Evolutionary conservation across 2,888 invertebrate species (phyloP), one percentile per base, ranked within the genome.

Genomic region (Latrodectus elegans): DNA sequence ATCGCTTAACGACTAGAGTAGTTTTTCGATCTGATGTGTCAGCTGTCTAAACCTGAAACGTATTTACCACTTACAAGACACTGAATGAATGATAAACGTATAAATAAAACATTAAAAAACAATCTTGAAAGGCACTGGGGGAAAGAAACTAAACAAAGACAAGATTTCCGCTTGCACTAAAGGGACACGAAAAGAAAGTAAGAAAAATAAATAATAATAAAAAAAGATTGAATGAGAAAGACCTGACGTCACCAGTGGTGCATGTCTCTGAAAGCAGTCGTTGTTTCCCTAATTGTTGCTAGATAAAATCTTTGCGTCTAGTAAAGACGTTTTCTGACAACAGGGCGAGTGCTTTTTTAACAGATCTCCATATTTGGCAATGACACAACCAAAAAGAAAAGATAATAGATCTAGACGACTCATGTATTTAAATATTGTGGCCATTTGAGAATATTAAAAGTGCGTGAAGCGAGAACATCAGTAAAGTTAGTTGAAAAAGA

Each of bases 1-100:
- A 84, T 84, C 53, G 78, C 68, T 67, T 84, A 73, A 78, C 78
- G 72, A 84, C 76, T 72, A 67, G 82, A 53, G 68, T 74, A 68
- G 55, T 51, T 67, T 74, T 55, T 65, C 68, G 38, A 26, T 84
- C 78, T 55, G 74, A 84, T 84, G 72, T 73, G 67, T 78, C 73
- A 84, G 65, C 84, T 84, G 84, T 78, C 77, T 78, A 67, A 84
- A 78, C 65, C 38, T 38, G 38, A 38, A 38, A 38, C 67, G 84
- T 64, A 84, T 84, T 38, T 78, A 84, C 84, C 78, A 78, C 65
- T 22, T 71, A 65, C 49, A 60, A 84, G 73, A 38, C 80, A 72
- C 22, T 51, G 11, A 79, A 51, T 64, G n/a, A 49, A 64, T 60
- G 14, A 15, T 12, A 51, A 38, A 38, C 38, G 38, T 38, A 38